A percentile compares a stretch with the other conserved stretches of the same genome.
phyloP scores from a whole-genome alignment of 1,140 invertebrate genomes.

The Phthorimaea operculella region DNA sequence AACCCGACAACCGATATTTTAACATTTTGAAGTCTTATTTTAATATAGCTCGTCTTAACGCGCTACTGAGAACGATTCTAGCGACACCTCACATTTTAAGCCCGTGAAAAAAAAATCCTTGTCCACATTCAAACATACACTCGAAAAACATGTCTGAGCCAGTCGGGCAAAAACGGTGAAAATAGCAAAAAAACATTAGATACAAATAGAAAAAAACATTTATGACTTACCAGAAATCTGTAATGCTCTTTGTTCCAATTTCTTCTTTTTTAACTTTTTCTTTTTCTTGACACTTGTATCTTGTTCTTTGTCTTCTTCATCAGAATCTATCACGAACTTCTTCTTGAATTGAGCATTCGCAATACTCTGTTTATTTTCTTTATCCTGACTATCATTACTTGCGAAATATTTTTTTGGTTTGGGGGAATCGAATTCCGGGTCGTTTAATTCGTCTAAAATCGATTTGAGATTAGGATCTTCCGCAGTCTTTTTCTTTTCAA shows the following conservation, averaged over 20 bases:
- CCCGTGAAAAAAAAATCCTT: too few species aligned
- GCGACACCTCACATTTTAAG: too few species aligned
- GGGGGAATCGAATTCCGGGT: conserved; percentile 35
- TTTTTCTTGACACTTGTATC: conserved; percentile 26
- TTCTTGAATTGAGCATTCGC: conserved; percentile 33
- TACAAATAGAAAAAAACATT: too few species aligned
- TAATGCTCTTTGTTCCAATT: conserved; percentile 41
- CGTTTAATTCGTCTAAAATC: conserved; percentile 50
- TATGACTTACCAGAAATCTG: conserved; percentile 49
- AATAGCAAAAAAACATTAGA: too few species aligned
- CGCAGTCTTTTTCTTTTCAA: conserved; percentile 16
- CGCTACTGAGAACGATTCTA: too few species aligned
- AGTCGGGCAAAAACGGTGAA: too few species aligned
- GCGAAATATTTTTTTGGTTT: conserved; percentile 45
- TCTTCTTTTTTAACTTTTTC: conserved; percentile 50
- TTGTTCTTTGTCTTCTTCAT: conserved; percentile 60
- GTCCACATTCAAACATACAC: too few species aligned
- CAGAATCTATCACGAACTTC: conserved; percentile 56
- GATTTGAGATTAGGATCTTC: conserved; percentile 32
- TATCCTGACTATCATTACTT: conserved; percentile 16
- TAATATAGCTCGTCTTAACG: too few species aligned
- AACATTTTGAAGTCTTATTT: too few species aligned
- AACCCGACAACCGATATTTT: too few species aligned
- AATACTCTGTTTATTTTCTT: conserved; percentile 15
- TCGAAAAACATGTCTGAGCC: background rate